Evolutionary conservation across 2,797 vertebrate genomes (phyloP).

Genomic region (Sebastes glaucus): DNA sequence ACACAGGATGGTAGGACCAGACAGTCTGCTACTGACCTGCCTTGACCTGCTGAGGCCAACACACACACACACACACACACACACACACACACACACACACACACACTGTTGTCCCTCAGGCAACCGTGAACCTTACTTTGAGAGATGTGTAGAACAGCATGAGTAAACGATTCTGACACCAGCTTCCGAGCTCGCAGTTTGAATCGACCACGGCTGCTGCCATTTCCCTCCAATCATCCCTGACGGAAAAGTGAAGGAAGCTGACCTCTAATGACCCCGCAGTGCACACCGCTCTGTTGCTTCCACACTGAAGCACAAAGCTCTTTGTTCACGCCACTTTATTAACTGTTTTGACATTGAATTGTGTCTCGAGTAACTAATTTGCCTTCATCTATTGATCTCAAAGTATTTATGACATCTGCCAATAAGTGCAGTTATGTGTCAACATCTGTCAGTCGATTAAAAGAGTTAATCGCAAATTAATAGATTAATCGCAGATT

Average conservation of each 20-base stretch:
- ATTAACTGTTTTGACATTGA: neutral
- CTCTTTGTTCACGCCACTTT: conserved; percentile 7
- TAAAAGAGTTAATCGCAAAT: too few relatives aligned
- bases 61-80: neutral
- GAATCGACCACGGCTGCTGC: conserved; percentile 58
- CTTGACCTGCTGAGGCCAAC: neutral
- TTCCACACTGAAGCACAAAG: neutral
- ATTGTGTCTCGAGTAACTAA: neutral
- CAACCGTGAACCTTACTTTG: conserved; percentile 19
- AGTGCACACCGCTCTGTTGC: neutral
- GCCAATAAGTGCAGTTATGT: neutral
- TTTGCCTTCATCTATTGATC: neutral
- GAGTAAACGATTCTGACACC: conserved; percentile 67
- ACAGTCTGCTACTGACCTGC: conserved; percentile 1
- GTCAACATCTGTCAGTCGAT: too few relatives aligned
- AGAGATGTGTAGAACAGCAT: conserved; percentile 57
- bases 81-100: neutral
- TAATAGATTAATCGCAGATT: too few relatives aligned
- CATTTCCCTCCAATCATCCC: conserved; percentile 59
- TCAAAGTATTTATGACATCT: neutral
- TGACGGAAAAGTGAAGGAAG: conserved; percentile 29
- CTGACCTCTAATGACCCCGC: conserved; percentile 33
- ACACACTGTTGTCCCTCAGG: conserved; percentile 33
- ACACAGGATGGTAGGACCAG: conserved; percentile 88
- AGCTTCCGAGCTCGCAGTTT: conserved; percentile 65